Conservation (phyloP, 1,140 invertebrate genomes). For the Musca domestica region DNA sequence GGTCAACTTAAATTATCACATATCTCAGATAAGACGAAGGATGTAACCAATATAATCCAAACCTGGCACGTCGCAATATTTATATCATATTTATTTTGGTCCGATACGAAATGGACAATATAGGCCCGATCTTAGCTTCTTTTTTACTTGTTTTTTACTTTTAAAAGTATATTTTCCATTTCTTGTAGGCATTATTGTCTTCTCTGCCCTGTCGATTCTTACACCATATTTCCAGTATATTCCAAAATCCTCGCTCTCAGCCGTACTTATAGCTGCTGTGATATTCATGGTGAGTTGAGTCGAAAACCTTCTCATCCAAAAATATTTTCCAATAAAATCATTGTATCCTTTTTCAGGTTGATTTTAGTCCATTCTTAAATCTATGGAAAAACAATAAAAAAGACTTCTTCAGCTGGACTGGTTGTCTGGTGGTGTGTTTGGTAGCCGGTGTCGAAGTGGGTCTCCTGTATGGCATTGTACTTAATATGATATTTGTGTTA, state of each 20-base stretch:
- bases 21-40: no score
- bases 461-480: conserved; percentile 78
- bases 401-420: conserved; percentile 67
- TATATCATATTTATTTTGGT: no score
- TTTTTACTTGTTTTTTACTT: conserved; percentile 43
- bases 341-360: conserved; percentile 56
- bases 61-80: no score
- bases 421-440: conserved; percentile 78
- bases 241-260: conserved; percentile 72
- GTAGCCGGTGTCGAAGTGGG: conserved; percentile 81
- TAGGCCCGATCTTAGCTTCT: no score
- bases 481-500: conserved; percentile 78
- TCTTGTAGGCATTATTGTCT: conserved; percentile 44
- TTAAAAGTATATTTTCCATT: no score
- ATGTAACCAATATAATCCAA: no score
- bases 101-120: no score
- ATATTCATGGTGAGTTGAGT: conserved; percentile 72
- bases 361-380: conserved; percentile 64
- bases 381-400: conserved; percentile 74
- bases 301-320: background rate
- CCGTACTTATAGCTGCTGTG: conserved; percentile 84
- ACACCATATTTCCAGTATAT: conserved; percentile 85
- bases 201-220: conserved; percentile 69
- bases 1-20: no score
- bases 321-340: background rate